A percentile compares a stretch with the other conserved stretches of the same genome.
Conservation (phyloP, 64 coral and sea anemone species). For the Porites australiensis region DNA sequence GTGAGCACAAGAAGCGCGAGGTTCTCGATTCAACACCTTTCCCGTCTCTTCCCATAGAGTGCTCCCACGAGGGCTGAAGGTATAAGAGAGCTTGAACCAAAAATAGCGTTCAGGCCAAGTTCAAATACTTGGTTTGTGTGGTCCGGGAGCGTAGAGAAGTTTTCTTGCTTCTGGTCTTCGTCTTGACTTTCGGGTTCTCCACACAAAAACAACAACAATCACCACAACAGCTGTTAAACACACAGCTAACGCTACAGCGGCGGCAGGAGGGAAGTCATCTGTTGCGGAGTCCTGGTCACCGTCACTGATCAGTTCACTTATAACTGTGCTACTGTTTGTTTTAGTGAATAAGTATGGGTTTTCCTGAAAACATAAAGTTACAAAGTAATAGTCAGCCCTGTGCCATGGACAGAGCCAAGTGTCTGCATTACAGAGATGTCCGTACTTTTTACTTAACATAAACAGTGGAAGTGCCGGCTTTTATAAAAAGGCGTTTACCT, state of each 20-base stretch:
- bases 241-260: constrained; percentile 72
- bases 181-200: constrained; percentile 74
- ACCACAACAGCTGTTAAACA: constrained; percentile 59
- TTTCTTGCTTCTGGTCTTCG: constrained; percentile 48
- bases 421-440: too few species aligned
- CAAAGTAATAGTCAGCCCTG: too few species aligned
- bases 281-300: constrained; percentile 15
- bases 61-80: too few species aligned
- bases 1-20: too few species aligned
- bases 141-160: constrained; percentile 40
- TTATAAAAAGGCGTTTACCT: too few species aligned
- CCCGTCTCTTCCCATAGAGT: too few species aligned
- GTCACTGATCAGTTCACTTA: not conserved
- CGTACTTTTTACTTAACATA: too few species aligned
- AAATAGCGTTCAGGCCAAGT: too few species aligned
- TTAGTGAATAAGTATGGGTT: constrained; percentile 76
- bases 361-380: constrained; percentile 4
- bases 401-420: too few species aligned
- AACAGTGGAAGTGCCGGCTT: too few species aligned
- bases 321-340: constrained; percentile 65
- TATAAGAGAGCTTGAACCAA: too few species aligned
- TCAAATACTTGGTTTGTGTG: constrained; percentile 72
- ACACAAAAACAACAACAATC: constrained; percentile 48
- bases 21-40: too few species aligned
- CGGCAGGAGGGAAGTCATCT: constrained; percentile 65